Conservation (phyloP, 2,113 vertebrate species). For the Tetrax tetrax region DNA sequence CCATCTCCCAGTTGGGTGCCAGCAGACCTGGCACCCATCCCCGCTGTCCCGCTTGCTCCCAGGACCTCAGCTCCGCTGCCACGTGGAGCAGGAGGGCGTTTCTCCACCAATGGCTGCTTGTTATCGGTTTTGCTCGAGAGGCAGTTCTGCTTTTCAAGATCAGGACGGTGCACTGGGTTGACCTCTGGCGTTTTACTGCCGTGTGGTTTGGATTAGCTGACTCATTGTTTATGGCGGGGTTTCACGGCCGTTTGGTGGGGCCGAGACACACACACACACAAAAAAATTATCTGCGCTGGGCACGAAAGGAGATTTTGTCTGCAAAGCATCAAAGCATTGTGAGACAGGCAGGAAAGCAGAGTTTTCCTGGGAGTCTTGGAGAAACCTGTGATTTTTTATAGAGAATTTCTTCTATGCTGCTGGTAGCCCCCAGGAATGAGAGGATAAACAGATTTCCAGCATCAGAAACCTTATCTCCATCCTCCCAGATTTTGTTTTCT, state of each 20-base stretch:
- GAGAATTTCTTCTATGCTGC: neutral
- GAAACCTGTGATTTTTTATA: neutral
- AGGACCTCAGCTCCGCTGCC: neutral
- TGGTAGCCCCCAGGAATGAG: fast-evolving
- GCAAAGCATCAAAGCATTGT: neutral
- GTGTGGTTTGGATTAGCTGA: conserved; percentile 52
- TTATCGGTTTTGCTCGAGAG: neutral
- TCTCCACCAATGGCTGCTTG: fast-evolving
- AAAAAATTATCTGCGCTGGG: neutral
- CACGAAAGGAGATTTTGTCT: neutral
- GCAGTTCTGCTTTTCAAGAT: conserved; percentile 50
- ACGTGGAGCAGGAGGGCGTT: fast-evolving
- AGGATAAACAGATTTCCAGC: neutral
- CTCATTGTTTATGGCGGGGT: conserved; percentile 33
- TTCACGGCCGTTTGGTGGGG: neutral
- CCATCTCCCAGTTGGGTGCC: neutral
- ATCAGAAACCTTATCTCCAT: neutral
- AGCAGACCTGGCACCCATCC: neutral
- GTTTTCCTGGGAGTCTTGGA: neutral
- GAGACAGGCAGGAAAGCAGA: neutral
- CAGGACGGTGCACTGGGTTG: neutral
- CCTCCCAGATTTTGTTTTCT: neutral
- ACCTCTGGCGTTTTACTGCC: neutral
- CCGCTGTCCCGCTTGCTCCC: fast-evolving
- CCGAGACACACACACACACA: neutral